Evolutionary conservation across 2,888 invertebrate species (phyloP), one percentile per base, ranked within the genome.

Genomic region (Ernsta delagoae): DNA sequence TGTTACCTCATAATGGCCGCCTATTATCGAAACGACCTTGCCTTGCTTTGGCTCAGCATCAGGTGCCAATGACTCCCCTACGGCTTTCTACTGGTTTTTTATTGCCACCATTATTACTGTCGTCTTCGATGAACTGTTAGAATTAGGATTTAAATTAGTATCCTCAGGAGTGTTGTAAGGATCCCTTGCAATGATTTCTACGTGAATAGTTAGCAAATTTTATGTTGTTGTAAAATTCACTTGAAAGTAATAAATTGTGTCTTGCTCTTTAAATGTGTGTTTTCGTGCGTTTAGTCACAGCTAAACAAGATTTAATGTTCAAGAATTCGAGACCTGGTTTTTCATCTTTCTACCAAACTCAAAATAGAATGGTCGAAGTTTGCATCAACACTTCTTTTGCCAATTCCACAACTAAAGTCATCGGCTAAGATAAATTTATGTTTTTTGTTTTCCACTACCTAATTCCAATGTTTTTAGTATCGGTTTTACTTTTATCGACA

Each of bases 11-110:
- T 81, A 80, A 79, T 80, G 73, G 80, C 76, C 70, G 74, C 78
- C 85, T 87, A 87, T 90, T 90, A 90, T 89, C 88, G 87, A 83
- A 77, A 81, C 83, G 91, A 92, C 92, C 92, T 92, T 92, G 92
- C 84, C 86, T 83, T 89, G 85, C 83, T 84, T 90, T 90, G 92
- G 88, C 88, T 83, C 85, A 82, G 76, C 81, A 87, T 85, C 89
- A 87, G 90, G 84, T 87, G 90, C 85, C 89, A 88, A 88, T 90
- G 90, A 92, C 89, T 88, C 79, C 89, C 84, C 85, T 80, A 83
- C 81, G 84, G 83, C 91, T 91, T 91, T 90, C 90, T 89, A 89
- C 79, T 1, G 16, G 16, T 16, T 16, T 16, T 16, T 16, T 16
- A 16, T 16, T 16, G 16, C 16, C 16, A 16, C 16, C 16, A 16